These are phyloP conservation scores for Aspidiotus rigidus DNA, from an alignment of 2,888 invertebrate genomes.

Conservation along the genomic window DNA sequence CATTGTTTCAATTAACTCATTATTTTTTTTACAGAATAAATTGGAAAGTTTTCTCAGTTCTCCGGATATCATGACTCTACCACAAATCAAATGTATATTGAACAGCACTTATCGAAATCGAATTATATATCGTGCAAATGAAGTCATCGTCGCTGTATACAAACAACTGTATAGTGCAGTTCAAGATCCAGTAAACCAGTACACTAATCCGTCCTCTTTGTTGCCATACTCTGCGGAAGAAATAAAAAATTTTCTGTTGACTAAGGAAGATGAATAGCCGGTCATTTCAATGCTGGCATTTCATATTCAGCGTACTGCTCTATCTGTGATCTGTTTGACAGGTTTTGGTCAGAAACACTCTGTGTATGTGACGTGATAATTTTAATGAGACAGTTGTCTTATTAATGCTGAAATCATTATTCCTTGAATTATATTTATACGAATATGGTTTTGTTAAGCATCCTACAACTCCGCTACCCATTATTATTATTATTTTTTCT, in stretches of 20 bases:
- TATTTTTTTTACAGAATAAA: slow-evolving; percentile 55
- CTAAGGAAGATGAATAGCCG: neutral
- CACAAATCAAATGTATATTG: slow-evolving; percentile 74
- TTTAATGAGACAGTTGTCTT: no score
- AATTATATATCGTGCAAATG: slow-evolving; percentile 72
- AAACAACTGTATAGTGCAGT: slow-evolving; percentile 74
- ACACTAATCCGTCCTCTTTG: slow-evolving; percentile 61
- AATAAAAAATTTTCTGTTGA: slow-evolving; percentile 30
- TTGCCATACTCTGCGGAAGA: slow-evolving; percentile 62
- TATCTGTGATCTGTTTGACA: no score
- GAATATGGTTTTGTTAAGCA: no score
- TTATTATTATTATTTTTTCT: no score
- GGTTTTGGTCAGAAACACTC: no score
- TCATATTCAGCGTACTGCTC: no score
- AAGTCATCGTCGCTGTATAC: slow-evolving; percentile 81
- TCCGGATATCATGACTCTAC: slow-evolving; percentile 72
- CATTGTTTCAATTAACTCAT: neutral
- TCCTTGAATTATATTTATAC: no score
- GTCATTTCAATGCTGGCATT: no score
- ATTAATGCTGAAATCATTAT: no score
- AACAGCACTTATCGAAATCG: slow-evolving; percentile 64
- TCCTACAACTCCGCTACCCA: no score
- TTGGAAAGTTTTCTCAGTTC: slow-evolving; percentile 76
- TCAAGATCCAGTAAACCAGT: slow-evolving; percentile 65
- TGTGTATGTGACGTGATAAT: no score